Conservation (phyloP, 2,888 invertebrate genomes). For the Kuschelorhynchus macadamiae region DNA sequence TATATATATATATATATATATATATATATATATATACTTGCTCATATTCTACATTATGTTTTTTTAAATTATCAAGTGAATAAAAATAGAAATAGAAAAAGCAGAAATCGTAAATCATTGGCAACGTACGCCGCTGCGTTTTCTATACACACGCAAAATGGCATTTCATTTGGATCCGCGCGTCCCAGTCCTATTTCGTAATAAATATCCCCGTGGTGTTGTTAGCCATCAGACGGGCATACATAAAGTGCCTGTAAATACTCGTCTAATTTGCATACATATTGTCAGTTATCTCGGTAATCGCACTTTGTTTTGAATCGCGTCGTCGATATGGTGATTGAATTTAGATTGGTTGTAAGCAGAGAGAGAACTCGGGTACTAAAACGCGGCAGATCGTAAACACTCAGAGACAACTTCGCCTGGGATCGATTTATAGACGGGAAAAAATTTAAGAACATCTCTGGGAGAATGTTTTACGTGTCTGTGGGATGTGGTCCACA, state of each 20-base stretch:
- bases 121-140: conserved; percentile 20
- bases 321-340: conserved; percentile 59
- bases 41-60: too few species aligned
- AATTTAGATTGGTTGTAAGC: conserved; percentile 59
- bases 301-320: conserved; percentile 56
- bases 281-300: conserved; percentile 61
- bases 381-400: conserved; percentile 41
- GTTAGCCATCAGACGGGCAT: conserved; percentile 53
- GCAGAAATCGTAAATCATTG: too few species aligned
- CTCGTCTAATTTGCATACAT: conserved; percentile 61
- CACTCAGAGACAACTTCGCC: conserved; percentile 30
- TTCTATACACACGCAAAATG: conserved; percentile 27
- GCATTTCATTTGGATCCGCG: conserved; percentile 31
- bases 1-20: too few species aligned
- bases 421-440: conserved; percentile 36
- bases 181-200: conserved; percentile 39
- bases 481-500: not conserved
- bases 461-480: conserved; percentile 8
- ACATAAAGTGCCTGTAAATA: conserved; percentile 61
- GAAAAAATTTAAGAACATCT: conserved; percentile 35
- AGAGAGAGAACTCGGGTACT: conserved; percentile 40
- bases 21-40: too few species aligned
- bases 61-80: too few species aligned
- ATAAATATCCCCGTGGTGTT: conserved; percentile 48
- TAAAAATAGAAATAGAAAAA: too few species aligned